A percentile compares a stretch with the other conserved stretches of the same genome.
phyloP scores from a whole-genome alignment of 2,113 vertebrate species.

The Aegotheles bennettii region DNA sequence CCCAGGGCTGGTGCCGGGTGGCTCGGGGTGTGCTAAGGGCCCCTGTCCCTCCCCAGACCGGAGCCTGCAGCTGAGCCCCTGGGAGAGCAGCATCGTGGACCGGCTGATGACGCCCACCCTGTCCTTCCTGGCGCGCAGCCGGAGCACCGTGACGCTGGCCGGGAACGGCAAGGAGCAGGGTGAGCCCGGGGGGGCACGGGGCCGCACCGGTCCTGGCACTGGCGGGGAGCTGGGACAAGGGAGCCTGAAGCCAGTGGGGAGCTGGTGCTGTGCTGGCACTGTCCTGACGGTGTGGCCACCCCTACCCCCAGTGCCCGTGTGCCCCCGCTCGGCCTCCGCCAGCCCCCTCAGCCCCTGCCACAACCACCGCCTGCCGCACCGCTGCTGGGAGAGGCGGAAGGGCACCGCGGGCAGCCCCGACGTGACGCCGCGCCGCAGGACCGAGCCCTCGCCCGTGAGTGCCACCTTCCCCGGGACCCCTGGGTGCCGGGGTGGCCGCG shows the following conservation, averaged over 20 bases:
- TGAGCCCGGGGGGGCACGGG: conserved; percentile 38
- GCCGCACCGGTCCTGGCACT: fast-evolving
- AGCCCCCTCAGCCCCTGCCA: conserved; percentile 86
- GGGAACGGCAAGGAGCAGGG: conserved; percentile 84
- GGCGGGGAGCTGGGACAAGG: background rate
- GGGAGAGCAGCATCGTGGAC: conserved; percentile 98
- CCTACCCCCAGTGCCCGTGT: conserved; percentile 73
- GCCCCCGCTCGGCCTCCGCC: conserved; percentile 91
- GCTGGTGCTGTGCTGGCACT: fast-evolving
- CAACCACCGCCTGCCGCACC: conserved; percentile 82
- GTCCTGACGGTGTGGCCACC: background rate
- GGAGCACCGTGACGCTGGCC: conserved; percentile 90
- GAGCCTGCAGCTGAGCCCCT: conserved; percentile 85
- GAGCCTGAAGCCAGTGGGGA: background rate
- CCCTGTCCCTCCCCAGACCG: conserved; percentile 74
- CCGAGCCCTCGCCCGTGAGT: conserved; percentile 83
- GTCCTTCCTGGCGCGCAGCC: conserved; percentile 93
- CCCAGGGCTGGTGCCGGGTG: background rate
- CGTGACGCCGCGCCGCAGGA: conserved; percentile 75
- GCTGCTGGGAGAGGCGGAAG: conserved; percentile 78
- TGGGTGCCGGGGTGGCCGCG: background rate
- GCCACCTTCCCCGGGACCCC: background rate
- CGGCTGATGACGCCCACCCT: conserved; percentile 96
- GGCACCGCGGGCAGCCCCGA: conserved; percentile 81
- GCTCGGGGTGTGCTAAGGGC: fast-evolving